Percentiles rank a stretch among this genome's conserved stretches.
Conservation (phyloP, 2,888 invertebrate genomes). For the Nomada ferruginata region DNA sequence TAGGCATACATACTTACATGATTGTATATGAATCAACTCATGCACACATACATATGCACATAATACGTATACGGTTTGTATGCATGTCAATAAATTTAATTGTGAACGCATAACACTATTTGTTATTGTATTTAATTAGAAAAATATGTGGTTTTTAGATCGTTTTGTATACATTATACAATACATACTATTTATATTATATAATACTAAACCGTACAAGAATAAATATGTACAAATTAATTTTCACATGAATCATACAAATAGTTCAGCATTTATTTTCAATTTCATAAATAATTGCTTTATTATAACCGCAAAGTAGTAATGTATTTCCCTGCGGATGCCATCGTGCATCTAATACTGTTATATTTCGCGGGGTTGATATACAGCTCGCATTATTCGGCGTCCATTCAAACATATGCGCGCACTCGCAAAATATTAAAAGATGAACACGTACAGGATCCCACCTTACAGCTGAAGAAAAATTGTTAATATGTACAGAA, state of each 20-base stretch:
- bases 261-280: constrained; percentile 40
- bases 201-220: neutral
- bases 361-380: constrained; percentile 75
- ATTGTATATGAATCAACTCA: constrained; percentile 2
- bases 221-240: constrained; percentile 4
- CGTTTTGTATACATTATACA: neutral
- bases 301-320: constrained; percentile 79
- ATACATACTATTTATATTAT: neutral
- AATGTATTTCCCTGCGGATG: constrained; percentile 73
- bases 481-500: constrained; percentile 12
- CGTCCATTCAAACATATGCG: constrained; percentile 78
- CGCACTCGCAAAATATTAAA: constrained; percentile 76
- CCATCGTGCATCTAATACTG: constrained; percentile 76
- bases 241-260: neutral
- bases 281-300: constrained; percentile 68
- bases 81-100: neutral
- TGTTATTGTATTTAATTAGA: neutral
- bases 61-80: neutral
- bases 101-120: neutral
- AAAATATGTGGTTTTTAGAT: neutral
- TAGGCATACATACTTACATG: too few relatives aligned
- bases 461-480: constrained; percentile 76
- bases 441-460: constrained; percentile 71
- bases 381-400: constrained; percentile 70
- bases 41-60: neutral